Evolutionary conservation across 2,888 invertebrate genomes (phyloP).

Genomic region (Eupithecia inturbata): DNA sequence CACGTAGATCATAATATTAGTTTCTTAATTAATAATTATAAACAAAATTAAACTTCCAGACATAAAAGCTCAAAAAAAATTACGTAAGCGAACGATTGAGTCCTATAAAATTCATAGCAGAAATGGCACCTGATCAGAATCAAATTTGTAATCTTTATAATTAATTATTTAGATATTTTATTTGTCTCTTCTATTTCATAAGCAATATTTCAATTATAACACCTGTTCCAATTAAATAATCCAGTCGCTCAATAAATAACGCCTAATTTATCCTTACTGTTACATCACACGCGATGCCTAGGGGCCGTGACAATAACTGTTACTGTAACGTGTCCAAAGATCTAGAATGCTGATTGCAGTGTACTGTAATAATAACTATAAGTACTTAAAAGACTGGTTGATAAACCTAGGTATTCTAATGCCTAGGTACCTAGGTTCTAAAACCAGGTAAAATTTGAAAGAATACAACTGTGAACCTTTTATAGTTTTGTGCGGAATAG

Average conservation of each 20-base stretch:
- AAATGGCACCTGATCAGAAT: conserved; percentile 26
- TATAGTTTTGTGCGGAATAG: background rate
- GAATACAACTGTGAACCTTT: background rate
- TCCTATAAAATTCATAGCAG: background rate
- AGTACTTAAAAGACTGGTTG: background rate
- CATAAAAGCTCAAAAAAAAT: background rate
- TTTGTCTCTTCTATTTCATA: background rate
- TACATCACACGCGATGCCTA: conserved; percentile 64
- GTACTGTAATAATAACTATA: conserved; percentile 3
- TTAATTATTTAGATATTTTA: background rate
- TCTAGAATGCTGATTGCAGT: conserved; percentile 24
- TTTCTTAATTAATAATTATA: background rate
- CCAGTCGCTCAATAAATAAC: conserved; percentile 36
- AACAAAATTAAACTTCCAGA: background rate
- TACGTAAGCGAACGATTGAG: background rate
- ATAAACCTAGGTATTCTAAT: background rate
- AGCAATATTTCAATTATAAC: conserved; percentile 8
- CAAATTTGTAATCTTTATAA: background rate
- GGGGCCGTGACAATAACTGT: conserved; percentile 63
- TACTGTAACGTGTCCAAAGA: conserved; percentile 19
- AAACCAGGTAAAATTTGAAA: background rate
- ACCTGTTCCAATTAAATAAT: conserved; percentile 24
- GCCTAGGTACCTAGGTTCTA: no score
- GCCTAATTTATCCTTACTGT: conserved; percentile 41
- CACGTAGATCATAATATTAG: background rate